Conservation (phyloP, 2,113 vertebrate species). For the Paedocypris sp. region DNA sequence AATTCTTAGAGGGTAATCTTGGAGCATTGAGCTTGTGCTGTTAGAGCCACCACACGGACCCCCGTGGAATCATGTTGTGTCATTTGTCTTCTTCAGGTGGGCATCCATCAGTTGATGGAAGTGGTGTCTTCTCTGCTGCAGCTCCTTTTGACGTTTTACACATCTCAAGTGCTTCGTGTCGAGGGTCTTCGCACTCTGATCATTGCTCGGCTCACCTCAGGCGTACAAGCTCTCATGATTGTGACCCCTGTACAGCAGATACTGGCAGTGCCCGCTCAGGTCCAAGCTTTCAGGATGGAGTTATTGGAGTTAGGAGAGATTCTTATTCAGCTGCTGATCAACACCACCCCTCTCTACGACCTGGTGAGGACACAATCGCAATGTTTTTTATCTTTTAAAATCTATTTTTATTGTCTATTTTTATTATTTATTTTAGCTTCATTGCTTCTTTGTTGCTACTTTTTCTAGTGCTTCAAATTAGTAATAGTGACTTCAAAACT, state of each 20-base stretch:
- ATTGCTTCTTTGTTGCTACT: too few relatives aligned
- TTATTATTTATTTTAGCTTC: too few relatives aligned
- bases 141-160: slow-evolving; percentile 38
- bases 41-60: too few relatives aligned
- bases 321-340: slow-evolving; percentile 55
- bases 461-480: too few relatives aligned
- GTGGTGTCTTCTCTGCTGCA: slow-evolving; percentile 34
- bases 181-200: slow-evolving; percentile 32
- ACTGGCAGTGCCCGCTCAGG: slow-evolving; percentile 37
- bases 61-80: too few relatives aligned
- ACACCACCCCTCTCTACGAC: slow-evolving; percentile 53
- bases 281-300: slow-evolving; percentile 35
- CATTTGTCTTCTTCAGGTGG: slow-evolving; percentile 38
- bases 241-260: slow-evolving; percentile 36
- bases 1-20: too few relatives aligned
- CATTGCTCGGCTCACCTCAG: slow-evolving; percentile 11
- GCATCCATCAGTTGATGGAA: slow-evolving; percentile 37
- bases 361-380: slow-evolving; percentile 47
- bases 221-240: slow-evolving; percentile 26
- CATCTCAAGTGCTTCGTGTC: slow-evolving; percentile 33
- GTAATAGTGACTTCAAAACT: too few relatives aligned
- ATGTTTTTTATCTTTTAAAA: too few relatives aligned
- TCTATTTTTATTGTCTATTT: too few relatives aligned
- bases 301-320: slow-evolving; percentile 49
- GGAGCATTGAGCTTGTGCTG: too few relatives aligned